phyloP scores from a whole-genome alignment of 2,888 invertebrate genomes.

The Eupithecia pulchellata region DNA sequence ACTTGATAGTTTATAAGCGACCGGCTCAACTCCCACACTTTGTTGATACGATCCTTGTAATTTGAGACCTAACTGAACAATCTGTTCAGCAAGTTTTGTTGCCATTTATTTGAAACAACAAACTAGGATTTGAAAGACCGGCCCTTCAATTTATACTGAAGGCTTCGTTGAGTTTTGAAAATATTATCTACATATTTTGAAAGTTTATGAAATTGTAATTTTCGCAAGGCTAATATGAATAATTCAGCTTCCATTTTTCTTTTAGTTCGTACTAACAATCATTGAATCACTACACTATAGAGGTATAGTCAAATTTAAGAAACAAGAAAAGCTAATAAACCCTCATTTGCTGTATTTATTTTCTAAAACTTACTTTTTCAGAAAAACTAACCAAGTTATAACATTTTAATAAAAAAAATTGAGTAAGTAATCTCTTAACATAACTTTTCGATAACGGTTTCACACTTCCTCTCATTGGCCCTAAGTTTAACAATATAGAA shows the following conservation, averaged over 20 bases:
- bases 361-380: too few species aligned
- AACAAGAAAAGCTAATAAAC: too few species aligned
- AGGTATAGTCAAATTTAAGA: too few species aligned
- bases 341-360: too few species aligned
- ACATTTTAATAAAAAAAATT: too few species aligned
- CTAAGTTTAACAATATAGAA: too few species aligned
- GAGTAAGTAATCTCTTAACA: too few species aligned
- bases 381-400: too few species aligned
- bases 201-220: neutral
- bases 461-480: too few species aligned
- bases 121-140: conserved; percentile 17
- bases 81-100: conserved; percentile 16
- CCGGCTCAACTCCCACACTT: conserved; percentile 18
- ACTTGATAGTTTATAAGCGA: conserved; percentile 3
- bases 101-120: conserved; percentile 15
- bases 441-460: too few species aligned
- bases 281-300: too few species aligned
- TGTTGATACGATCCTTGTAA: conserved; percentile 25
- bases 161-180: neutral
- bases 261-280: neutral
- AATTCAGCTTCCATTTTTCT: neutral
- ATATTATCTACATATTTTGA: neutral
- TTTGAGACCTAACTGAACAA: conserved; percentile 11
- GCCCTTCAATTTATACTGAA: neutral
- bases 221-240: neutral